Base-by-base conservation (phyloP, 1,140 invertebrate genomes). In the Heliconius nattereri region DNA sequence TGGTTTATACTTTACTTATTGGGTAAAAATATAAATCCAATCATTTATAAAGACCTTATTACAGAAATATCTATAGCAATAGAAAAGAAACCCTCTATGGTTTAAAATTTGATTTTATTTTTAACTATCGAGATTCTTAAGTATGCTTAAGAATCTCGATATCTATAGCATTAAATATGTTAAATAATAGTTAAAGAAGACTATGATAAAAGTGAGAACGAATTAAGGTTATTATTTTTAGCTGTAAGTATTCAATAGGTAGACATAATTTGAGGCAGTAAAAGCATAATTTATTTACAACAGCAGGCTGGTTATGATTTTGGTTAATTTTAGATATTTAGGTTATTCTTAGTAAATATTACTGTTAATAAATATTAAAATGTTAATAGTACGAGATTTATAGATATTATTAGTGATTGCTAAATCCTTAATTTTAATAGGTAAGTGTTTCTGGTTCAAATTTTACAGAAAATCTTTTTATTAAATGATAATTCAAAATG, bases 1-100 rank as follows among this genome's bases (percentile, higher is more conserved):
- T 97, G 96, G 96, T 97, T 97, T 88, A 84, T 97, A 6, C 87
- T 97, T 1, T 95, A 96, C 85, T 95, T 96, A 79, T 88, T 97
- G 52, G 95, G 96, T 40, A 72, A 72, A 83, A 97, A 97, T 85
- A 94, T 97, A 66, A 96, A 97, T 86, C 95, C 95, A 0, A 86
- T 96, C 35, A 88, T 96, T 32, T 96, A 95, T 86, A 94, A 94
- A 82, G 95, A 96, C 78, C 83, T 96, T 35, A 85, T 95, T 72
- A 80, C 92, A 52, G 91, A 95, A 82, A 81, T 96, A 11, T 89
- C 90, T 74, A 90, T 92, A 81, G 87, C 91, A 60, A 83, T 94
- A 32, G 86, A 94, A 26, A 84, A 87, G 45, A 89, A 85, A 83
- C 75, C 88, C 78, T 81, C 86, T 76, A 88, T 83, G 78, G 85